Percentiles rank a stretch among this genome's conserved stretches.
Evolutionary conservation across 2,888 invertebrate species (phyloP).

Genomic region (Eupithecia inturbata): DNA sequence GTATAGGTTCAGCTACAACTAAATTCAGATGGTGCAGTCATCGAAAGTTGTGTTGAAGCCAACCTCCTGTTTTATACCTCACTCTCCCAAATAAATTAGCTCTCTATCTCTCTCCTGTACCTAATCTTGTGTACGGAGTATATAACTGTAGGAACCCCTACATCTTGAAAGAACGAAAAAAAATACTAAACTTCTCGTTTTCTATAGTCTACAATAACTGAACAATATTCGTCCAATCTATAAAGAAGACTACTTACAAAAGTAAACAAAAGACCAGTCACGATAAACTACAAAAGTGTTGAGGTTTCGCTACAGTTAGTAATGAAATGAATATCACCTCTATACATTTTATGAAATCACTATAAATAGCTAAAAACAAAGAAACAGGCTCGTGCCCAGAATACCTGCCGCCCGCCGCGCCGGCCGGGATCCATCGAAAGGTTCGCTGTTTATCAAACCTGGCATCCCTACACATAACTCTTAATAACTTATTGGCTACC

Average conservation of each 20-base stretch:
- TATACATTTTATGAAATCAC: constrained; percentile 62
- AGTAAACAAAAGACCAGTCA: not conserved
- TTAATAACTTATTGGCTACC: constrained; percentile 29
- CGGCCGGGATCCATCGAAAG: constrained; percentile 56
- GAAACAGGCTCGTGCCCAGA: constrained; percentile 75
- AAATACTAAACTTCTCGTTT: not conserved
- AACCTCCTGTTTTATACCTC: too few relatives aligned
- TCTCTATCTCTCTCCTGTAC: too few relatives aligned
- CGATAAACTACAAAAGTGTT: not conserved
- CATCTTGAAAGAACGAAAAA: too few relatives aligned
- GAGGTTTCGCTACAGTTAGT: not conserved
- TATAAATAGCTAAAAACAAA: constrained; percentile 82
- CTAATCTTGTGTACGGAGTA: too few relatives aligned
- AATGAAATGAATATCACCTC: constrained; percentile 11
- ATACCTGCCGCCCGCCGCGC: constrained; percentile 50
- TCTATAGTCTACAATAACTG: not conserved
- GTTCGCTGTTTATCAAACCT: constrained; percentile 50
- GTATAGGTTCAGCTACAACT: not conserved
- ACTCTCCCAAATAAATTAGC: too few relatives aligned
- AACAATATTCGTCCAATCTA: not conserved
- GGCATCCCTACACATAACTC: constrained; percentile 38
- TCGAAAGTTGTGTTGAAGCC: not conserved
- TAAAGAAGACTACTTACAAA: not conserved
- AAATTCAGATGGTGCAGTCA: too few relatives aligned
- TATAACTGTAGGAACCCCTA: too few relatives aligned